Percentiles rank a stretch among this genome's conserved stretches.
phyloP scores from a whole-genome alignment of 2,113 vertebrate genomes.

The Irena cyanogastra region DNA sequence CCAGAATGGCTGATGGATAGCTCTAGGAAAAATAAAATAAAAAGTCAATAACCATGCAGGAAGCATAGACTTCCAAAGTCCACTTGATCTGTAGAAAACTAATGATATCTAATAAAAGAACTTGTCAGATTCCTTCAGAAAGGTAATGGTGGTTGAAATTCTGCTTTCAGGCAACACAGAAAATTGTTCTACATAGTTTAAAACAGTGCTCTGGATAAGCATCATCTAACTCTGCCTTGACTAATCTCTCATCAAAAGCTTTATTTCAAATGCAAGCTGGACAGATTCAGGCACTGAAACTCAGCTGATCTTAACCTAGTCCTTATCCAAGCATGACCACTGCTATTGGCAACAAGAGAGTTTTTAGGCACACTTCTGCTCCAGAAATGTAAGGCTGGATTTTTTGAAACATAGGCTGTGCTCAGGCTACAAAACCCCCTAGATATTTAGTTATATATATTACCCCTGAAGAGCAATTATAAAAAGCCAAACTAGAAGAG shows the following conservation, averaged over 20 bases:
- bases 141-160: not conserved
- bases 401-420: not conserved
- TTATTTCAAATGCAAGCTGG: not conserved
- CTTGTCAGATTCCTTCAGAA: not conserved
- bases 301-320: not conserved
- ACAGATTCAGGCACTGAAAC: not conserved
- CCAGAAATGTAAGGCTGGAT: not conserved
- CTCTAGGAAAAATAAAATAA: not conserved
- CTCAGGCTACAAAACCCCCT: not conserved
- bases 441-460: not conserved
- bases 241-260: not conserved
- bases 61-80: not conserved
- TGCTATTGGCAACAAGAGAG: not conserved
- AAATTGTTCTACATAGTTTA: not conserved
- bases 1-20: not conserved
- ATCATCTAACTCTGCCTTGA: not conserved
- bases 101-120: not conserved
- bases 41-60: not conserved
- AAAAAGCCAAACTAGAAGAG: not conserved
- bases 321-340: not conserved
- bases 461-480: not conserved
- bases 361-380: not conserved
- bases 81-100: not conserved
- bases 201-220: not conserved
- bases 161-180: rapidly evolving